Evolutionary conservation across 2,797 vertebrate species (phyloP).

Genomic region (Nannoperca obscura): DNA sequence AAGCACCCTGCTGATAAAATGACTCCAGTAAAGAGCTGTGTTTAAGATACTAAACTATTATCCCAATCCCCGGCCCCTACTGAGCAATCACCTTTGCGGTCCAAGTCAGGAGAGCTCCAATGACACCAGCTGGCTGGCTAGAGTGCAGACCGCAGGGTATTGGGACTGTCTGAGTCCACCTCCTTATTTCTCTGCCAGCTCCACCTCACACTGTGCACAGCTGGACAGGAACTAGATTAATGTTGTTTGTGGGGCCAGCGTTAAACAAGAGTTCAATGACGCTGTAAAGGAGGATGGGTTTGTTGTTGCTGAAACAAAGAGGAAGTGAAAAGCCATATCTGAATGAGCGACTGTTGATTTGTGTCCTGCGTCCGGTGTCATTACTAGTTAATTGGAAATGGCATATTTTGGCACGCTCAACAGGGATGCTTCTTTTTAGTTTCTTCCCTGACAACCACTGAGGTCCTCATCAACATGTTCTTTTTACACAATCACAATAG

Average conservation of each 20-base stretch:
- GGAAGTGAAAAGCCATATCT: constrained; percentile 50
- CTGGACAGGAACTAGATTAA: constrained; percentile 76
- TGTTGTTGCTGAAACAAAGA: constrained; percentile 60
- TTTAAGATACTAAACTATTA: constrained; percentile 70
- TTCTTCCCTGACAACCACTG: constrained; percentile 6
- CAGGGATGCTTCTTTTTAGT: constrained; percentile 21
- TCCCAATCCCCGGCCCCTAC: constrained; percentile 43
- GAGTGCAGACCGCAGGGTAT: constrained; percentile 48
- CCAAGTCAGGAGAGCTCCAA: constrained; percentile 65
- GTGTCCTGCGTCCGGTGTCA: constrained; percentile 31
- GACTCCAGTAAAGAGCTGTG: constrained; percentile 56
- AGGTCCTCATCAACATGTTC: constrained; percentile 2
- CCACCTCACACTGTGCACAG: constrained; percentile 76
- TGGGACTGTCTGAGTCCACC: constrained; percentile 46
- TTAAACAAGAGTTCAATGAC: constrained; percentile 72
- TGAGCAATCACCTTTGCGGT: constrained; percentile 71
- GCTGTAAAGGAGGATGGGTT: constrained; percentile 58
- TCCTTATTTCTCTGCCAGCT: constrained; percentile 63
- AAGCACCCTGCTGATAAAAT: constrained; percentile 68
- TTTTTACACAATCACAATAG: background rate
- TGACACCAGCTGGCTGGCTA: constrained; percentile 75
- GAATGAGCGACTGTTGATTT: constrained; percentile 44
- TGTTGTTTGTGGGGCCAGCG: constrained; percentile 65
- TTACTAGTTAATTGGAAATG: constrained; percentile 53
- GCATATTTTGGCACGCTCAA: constrained; percentile 20